phyloP scores from a whole-genome alignment of 2,113 vertebrate genomes.

The Callospermophilus lateralis region DNA sequence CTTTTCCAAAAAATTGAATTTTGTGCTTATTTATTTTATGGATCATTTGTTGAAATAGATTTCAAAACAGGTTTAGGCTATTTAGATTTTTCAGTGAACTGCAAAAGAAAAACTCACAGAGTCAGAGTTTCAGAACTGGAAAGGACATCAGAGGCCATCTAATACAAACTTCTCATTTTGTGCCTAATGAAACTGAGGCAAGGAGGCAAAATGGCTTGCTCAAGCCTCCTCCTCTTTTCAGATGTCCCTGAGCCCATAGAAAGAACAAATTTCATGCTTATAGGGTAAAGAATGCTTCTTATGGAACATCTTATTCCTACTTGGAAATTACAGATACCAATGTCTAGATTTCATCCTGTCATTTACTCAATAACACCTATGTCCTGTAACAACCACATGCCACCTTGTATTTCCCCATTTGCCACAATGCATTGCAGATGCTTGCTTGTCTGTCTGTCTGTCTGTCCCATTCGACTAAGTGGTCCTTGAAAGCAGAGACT shows the following conservation, averaged over 20 bases:
- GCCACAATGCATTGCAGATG: not conserved
- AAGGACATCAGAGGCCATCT: conserved; percentile 53
- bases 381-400: not conserved
- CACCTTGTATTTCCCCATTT: not conserved
- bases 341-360: conserved; percentile 14
- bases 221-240: not conserved
- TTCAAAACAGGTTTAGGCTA: conserved; percentile 81
- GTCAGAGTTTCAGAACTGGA: conserved; percentile 49
- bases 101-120: conserved; percentile 73
- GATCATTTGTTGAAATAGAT: conserved; percentile 79
- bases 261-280: conserved; percentile 25
- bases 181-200: conserved; percentile 39
- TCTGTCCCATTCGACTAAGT: not conserved
- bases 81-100: conserved; percentile 81
- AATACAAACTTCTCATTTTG: conserved; percentile 60
- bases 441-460: not conserved
- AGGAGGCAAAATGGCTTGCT: not conserved
- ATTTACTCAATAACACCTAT: not conserved
- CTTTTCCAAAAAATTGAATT: conserved; percentile 85
- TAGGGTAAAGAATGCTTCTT: conserved; percentile 21
- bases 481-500: not conserved
- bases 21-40: conserved; percentile 83
- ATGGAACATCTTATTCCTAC: not conserved
- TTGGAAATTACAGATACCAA: not conserved
- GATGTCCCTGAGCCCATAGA: not conserved